Evolutionary conservation across 2,888 invertebrate species (phyloP), one percentile per base, ranked within the genome.

Genomic region (Torymus texanus): DNA sequence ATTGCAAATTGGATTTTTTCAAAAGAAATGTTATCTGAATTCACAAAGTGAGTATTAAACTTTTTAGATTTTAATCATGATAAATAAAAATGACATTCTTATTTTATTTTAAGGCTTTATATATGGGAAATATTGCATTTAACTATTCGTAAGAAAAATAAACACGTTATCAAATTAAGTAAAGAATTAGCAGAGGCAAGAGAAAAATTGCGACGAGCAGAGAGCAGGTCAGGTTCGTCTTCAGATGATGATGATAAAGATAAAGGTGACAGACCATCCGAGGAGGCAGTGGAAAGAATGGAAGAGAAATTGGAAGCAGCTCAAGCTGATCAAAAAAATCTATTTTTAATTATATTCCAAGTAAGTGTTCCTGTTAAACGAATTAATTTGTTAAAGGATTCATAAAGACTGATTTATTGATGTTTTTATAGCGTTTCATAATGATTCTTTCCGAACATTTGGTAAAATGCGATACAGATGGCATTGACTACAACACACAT

Each of bases 1-100:
- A 98, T 99, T 14, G 98, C 98, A 66, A 98, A 97, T 84, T 99
- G 98, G 98, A 95, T 98, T 82, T 99, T 99, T 91, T 97, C 97
- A 5, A 96, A 96, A 90, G 96, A 97, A 89, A 98, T 98, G 97
- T 93, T 94, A 18, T 92, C 93, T 0, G 97, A 95, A 91, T 98
- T 98, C 90, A 98, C 98, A 0, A 93, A 93, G 93, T 93, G 87
- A 86, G 89, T 86, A 51, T 65, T 62, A 58, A 13, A 59, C 12
- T 72, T 65, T 12, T 16, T 59, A 66, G 62, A 62, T 61, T n/a
- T 18, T 21, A 56, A 53, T 14, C 10, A 53, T 3, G 21, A 55
- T 12, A 68, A 41, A 61, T 18, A 71, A 67, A 14, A 8, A 41
- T 53, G 61, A 78, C 11, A 41, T 62, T 76, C 71, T 71, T 21